Percentiles rank a stretch among this genome's conserved stretches.
Evolutionary conservation across 2,888 invertebrate genomes (phyloP).

Genomic region (Drosophila affinis): DNA sequence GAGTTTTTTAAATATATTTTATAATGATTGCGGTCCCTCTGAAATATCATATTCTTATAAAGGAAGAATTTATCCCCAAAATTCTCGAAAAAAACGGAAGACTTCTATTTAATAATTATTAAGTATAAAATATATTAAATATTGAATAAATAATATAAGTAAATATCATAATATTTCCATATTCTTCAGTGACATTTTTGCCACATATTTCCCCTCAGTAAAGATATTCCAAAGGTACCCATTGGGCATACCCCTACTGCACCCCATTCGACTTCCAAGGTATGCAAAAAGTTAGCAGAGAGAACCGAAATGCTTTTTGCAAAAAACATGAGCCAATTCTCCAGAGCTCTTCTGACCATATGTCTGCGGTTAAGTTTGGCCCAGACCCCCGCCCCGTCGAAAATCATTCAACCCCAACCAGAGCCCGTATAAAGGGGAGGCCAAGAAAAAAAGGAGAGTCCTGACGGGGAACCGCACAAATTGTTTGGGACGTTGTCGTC

Average conservation of each 20-base stretch:
- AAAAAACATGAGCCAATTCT: constrained; percentile 71
- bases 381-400: constrained; percentile 15
- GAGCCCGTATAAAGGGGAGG: constrained; percentile 13
- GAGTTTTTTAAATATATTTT: too few species aligned
- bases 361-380: constrained; percentile 75
- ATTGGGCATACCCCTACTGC: background rate
- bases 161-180: too few species aligned
- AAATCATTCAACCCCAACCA: constrained; percentile 46
- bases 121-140: too few species aligned
- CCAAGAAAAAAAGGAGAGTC: constrained; percentile 19
- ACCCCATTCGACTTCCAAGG: constrained; percentile 19
- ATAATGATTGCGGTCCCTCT: too few species aligned
- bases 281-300: constrained; percentile 32
- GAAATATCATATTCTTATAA: too few species aligned
- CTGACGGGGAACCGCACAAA: constrained; percentile 51
- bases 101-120: too few species aligned
- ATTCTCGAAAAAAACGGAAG: too few species aligned
- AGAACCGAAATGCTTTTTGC: constrained; percentile 44
- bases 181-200: too few species aligned
- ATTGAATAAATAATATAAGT: too few species aligned
- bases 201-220: too few species aligned
- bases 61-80: too few species aligned
- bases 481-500: constrained; percentile 65
- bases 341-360: constrained; percentile 71
- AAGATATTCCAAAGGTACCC: too few species aligned